Conservation (phyloP, 2,888 invertebrate genomes). For the Drosophila borealis region DNA sequence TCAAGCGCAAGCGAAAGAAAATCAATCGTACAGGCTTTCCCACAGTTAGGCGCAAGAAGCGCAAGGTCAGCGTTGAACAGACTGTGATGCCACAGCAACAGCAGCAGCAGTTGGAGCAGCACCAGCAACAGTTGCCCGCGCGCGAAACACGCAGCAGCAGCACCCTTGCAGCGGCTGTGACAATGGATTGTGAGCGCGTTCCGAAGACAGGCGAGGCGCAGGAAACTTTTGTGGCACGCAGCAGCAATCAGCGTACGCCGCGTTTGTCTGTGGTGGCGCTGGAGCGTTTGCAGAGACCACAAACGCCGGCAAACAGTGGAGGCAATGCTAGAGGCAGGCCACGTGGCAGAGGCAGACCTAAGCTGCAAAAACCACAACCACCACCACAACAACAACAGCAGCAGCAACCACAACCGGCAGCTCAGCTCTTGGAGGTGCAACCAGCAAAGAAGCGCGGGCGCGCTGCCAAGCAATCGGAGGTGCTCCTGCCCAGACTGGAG, state of each 20-base stretch:
- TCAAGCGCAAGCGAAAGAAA: conserved; percentile 89
- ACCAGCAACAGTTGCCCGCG: conserved; percentile 26
- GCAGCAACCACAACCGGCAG: conserved; percentile 12
- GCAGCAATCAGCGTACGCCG: conserved; percentile 84
- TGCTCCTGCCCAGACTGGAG: conserved; percentile 17
- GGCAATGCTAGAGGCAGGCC: conserved; percentile 33
- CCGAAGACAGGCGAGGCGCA: conserved; percentile 89
- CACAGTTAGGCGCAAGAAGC: conserved; percentile 92
- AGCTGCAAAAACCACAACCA: conserved; percentile 15
- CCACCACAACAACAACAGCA: not conserved
- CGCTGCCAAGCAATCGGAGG: conserved; percentile 19
- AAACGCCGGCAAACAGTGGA: conserved; percentile 49
- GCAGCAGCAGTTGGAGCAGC: conserved; percentile 17
- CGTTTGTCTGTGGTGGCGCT: conserved; percentile 87
- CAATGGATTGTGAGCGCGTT: conserved; percentile 87
- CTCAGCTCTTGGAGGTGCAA: conserved; percentile 33
- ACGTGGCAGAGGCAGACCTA: conserved; percentile 51
- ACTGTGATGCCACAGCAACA: conserved; percentile 16
- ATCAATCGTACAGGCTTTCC: conserved; percentile 96
- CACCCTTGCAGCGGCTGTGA: conserved; percentile 17
- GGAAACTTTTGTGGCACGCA: conserved; percentile 88
- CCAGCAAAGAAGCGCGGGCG: conserved; percentile 60
- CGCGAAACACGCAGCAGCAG: conserved; percentile 61
- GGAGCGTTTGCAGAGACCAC: conserved; percentile 87
- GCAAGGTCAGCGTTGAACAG: conserved; percentile 84